Evolutionary conservation across 2,888 invertebrate species (phyloP).

Genomic region (Phyto melanocephala): DNA sequence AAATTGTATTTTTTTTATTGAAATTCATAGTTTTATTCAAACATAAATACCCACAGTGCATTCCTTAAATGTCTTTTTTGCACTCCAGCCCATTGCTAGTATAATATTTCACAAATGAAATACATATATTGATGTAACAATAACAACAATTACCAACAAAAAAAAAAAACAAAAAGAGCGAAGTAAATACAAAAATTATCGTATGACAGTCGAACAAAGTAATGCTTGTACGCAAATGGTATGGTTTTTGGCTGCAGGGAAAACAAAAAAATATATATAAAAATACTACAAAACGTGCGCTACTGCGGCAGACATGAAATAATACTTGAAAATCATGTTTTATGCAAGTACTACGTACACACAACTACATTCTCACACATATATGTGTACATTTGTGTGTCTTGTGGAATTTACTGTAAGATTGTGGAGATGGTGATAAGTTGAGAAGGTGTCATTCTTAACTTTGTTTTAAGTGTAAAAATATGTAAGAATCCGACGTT

Average conservation of each 20-base stretch:
- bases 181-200: constrained; percentile 24
- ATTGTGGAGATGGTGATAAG: not conserved
- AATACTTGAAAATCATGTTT: constrained; percentile 40
- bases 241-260: not conserved
- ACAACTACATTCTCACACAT: not conserved
- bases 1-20: no score
- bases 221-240: not conserved
- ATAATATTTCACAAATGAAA: not conserved
- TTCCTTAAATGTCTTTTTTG: not conserved
- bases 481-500: constrained; percentile 14
- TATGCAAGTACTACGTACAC: constrained; percentile 21
- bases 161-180: constrained; percentile 12
- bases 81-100: not conserved
- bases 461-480: not conserved
- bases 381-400: not conserved
- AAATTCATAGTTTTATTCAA: no score
- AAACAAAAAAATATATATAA: not conserved
- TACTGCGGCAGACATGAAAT: constrained; percentile 32
- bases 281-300: not conserved
- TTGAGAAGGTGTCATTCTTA: not conserved
- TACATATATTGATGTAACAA: constrained; percentile 29
- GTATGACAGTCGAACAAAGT: not conserved
- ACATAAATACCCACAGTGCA: not conserved
- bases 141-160: constrained; percentile 32
- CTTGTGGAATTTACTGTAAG: not conserved